These are phyloP conservation scores for Thryonomys swinderianus DNA, from an alignment of 2,113 vertebrate genomes.

Conservation along the genomic window DNA sequence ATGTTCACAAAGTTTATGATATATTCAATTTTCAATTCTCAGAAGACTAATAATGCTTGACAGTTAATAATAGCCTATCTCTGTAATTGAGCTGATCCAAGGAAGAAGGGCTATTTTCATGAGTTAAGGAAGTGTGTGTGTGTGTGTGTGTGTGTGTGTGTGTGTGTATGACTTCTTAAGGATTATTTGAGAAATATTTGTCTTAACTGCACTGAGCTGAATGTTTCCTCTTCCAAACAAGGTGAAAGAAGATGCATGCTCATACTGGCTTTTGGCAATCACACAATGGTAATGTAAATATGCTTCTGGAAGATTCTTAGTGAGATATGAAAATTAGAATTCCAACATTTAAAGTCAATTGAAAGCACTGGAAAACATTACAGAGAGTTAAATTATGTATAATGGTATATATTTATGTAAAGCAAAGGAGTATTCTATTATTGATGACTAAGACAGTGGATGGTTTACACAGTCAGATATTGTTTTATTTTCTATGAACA, in stretches of 20 bases:
- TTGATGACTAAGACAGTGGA: not conserved
- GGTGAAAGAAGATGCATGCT: not conserved
- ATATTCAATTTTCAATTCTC: not conserved
- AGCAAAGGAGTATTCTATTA: not conserved
- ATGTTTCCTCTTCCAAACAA: not conserved
- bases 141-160: too few species aligned
- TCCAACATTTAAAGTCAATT: not conserved
- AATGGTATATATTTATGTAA: not conserved
- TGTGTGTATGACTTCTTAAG: not conserved
- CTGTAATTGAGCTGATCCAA: not conserved
- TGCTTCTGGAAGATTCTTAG: fast-evolving
- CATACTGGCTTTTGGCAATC: not conserved
- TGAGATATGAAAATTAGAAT: not conserved
- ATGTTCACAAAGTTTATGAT: not conserved
- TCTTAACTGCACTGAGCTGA: not conserved
- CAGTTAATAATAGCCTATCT: not conserved
- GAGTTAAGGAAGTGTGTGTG: not conserved
- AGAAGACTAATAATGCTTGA: not conserved
- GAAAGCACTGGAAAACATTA: not conserved
- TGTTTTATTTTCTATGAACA: not conserved
- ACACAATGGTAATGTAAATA: not conserved
- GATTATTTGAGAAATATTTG: not conserved
- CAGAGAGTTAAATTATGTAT: not conserved
- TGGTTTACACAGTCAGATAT: not conserved
- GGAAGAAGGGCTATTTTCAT: not conserved